Base-by-base conservation (phyloP, 1,140 invertebrate genomes). In the Trichogramma pretiosum region DNA sequence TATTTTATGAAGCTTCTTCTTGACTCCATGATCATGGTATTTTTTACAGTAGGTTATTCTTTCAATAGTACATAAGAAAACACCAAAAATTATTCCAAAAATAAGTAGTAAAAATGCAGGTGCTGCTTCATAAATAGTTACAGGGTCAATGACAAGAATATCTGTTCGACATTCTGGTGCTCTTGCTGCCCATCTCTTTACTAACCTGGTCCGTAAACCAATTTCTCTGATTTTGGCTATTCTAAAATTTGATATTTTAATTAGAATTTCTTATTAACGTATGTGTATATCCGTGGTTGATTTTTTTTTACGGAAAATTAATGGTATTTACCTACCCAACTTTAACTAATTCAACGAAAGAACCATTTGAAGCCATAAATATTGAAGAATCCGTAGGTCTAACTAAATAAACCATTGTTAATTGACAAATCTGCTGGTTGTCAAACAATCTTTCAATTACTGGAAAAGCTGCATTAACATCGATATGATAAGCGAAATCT, bases 121-220 rank as follows among this genome's bases (percentile, higher is more conserved):
- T 2, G 59, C 57, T 2, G 56, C 58, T 43, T 61, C 59, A 11
- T 55, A 58, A 13, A 62, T 54, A 0, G 51, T 53, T 24, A 62
- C 53, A 5, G 59, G 59, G 35, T 60, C 53, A 7, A 58, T 55
- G 8, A 52, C 51, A 4, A 58, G 46, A 3, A 52, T 55, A 14
- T 56, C 59, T 0, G 38, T 40, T 37, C 52, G 32, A 10, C 60
- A 62, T 14, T 58, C 43, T 9, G 60, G 60, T n/a, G 55, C 56
- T 16, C 54, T 61, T n/a, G 59, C 56, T 3, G 54, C 50, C 60
- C 60, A 62, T 21, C 49, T 35, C 7, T 58, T 59, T 16, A 58
- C 46, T 45, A 60, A 54, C n/a, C 60, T 56, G 33, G 46, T 33
- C 2, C 59, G 50, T 7, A 62, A 39, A 0, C 60, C 60, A 0